These are phyloP conservation scores for Holothuria leucospilota DNA, from an alignment of 53 echinoderm and acorn worm genomes.

Conservation along the genomic window DNA sequence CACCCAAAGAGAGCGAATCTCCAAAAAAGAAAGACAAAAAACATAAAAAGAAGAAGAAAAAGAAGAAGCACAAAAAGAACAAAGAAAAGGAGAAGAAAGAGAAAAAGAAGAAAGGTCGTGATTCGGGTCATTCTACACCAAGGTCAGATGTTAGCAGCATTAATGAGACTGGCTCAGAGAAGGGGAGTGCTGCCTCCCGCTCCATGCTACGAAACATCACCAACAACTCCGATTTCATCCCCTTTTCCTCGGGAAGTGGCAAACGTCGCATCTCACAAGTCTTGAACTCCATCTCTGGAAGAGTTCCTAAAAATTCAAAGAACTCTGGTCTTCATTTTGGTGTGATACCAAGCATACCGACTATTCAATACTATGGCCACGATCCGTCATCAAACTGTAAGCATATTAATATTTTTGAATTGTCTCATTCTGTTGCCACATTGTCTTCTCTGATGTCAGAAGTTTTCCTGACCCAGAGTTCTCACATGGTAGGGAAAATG, in stretches of 20 bases:
- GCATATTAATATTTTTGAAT: background rate
- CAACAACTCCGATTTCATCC: constrained; percentile 74
- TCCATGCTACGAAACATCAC: constrained; percentile 88
- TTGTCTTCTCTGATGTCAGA: no score
- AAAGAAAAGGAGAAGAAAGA: constrained; percentile 78
- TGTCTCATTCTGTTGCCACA: no score
- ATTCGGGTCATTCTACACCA: constrained; percentile 44
- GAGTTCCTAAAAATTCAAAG: constrained; percentile 54
- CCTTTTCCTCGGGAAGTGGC: constrained; percentile 46
- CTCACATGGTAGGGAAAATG: no score
- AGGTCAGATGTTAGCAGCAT: constrained; percentile 32
- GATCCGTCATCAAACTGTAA: constrained; percentile 84
- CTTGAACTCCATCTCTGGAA: constrained; percentile 72
- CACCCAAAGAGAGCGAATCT: constrained; percentile 41
- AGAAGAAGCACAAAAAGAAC: constrained; percentile 87
- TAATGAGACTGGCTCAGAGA: constrained; percentile 10
- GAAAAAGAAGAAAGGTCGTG: constrained; percentile 74
- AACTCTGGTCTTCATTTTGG: constrained; percentile 60
- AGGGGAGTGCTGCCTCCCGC: constrained; percentile 2
- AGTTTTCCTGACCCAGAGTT: no score
- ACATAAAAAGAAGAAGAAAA: constrained; percentile 86
- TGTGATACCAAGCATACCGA: constrained; percentile 56
- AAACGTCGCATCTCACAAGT: constrained; percentile 87
- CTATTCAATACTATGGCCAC: constrained; percentile 88
- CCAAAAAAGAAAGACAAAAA: constrained; percentile 75